Evolutionary conservation across 2,113 vertebrate genomes (phyloP).

Genomic region (Condylura cristata): DNA sequence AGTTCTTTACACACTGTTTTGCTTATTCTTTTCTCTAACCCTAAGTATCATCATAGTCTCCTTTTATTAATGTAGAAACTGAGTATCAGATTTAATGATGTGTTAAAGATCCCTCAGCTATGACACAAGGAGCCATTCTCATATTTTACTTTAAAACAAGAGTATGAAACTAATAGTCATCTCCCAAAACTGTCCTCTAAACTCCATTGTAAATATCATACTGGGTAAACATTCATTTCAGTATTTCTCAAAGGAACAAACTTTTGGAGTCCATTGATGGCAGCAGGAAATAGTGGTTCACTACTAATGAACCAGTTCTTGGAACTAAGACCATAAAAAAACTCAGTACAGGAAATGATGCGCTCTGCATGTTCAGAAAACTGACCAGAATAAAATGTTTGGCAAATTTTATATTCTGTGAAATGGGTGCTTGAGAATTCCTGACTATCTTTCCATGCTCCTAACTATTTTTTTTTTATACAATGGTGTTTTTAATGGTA

Average conservation of each 20-base stretch:
- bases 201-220: background rate
- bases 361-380: conserved; percentile 46
- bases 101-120: background rate
- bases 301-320: conserved; percentile 56
- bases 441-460: background rate
- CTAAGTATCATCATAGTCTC: too few species aligned
- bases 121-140: background rate
- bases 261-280: background rate
- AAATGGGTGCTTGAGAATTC: background rate
- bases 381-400: conserved; percentile 52
- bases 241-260: background rate
- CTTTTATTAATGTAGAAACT: background rate
- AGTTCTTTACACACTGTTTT: background rate
- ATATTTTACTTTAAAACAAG: background rate
- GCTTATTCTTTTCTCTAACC: background rate
- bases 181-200: background rate
- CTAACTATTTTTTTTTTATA: background rate
- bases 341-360: conserved; percentile 55
- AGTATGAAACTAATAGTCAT: background rate
- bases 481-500: background rate
- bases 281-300: conserved; percentile 54
- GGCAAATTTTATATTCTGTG: background rate
- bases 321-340: conserved; percentile 15
- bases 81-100: background rate
- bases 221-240: background rate